Evolutionary conservation across 2,797 vertebrate genomes (phyloP), one percentile per base, ranked within the genome.

Genomic region (Zalophus californianus): DNA sequence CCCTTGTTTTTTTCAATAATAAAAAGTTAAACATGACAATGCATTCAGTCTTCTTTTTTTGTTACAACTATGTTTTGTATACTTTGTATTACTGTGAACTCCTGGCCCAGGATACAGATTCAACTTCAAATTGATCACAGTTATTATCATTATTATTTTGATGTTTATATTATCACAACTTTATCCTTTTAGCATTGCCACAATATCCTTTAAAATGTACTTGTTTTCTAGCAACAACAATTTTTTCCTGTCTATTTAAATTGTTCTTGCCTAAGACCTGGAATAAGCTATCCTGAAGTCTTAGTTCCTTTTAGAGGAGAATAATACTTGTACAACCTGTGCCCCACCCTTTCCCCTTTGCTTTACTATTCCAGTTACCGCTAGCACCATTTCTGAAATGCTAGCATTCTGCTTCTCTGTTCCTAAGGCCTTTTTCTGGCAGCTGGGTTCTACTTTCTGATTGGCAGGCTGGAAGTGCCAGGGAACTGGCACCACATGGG

Each of bases 131-230:
- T 56, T 68, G 56, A 73, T 9, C 44, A 96, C n/a, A 94, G 48
- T 68, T 90, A 72, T 58, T 41, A 93, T 38, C 5, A 83, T 73
- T 52, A 58, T 60, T 87, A 82, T 73, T 94, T 90, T 90, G 1
- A 77, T 86, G n/a, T n/a, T 94, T 90, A 79, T 78, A 73, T 44
- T 79, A 58, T n/a, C 32, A 91, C 11, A 94, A 32, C 38, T 90
- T 90, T 86, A 9, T 77, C n/a, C 10, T 77, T 91, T 73, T 90
- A 96, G 13, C 29, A 89, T 75, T 88, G 12, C 15, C 50, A 52
- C 21, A 89, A n/a, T 83, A 88, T 86, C n/a, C 13, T 70, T 96
- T 52, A 75, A 93, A 86, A 93, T 90, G 25, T 14, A n/a, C 12
- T 50, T 96, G 15, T 52, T 93, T 44, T 92, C 58, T 72, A n/a